Evolutionary conservation across 2,797 vertebrate genomes (phyloP).

Genomic region (Syngnathus rostellatus): DNA sequence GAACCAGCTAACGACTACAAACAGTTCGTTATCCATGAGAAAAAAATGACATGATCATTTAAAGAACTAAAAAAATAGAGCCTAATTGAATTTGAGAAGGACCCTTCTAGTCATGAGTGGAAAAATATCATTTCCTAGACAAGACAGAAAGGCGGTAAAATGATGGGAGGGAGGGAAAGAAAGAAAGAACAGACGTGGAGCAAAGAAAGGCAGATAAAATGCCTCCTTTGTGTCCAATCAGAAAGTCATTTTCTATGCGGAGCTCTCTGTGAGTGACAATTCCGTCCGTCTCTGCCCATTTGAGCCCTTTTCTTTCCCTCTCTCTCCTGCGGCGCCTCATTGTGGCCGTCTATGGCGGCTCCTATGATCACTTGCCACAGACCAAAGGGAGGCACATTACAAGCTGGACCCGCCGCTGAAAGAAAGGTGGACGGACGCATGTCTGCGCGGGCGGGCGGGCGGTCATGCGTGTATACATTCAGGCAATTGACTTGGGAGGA

Average conservation of each 20-base stretch:
- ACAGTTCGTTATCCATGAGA: not conserved
- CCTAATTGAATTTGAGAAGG: slow-evolving; percentile 68
- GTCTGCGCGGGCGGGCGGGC: not conserved
- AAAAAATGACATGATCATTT: not conserved
- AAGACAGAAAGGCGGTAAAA: slow-evolving; percentile 20
- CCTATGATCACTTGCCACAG: slow-evolving; percentile 80
- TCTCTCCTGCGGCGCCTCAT: slow-evolving; percentile 85
- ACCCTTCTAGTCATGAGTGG: slow-evolving; percentile 62
- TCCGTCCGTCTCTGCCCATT: slow-evolving; percentile 73
- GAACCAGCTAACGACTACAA: no score
- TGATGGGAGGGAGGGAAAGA: slow-evolving; percentile 26
- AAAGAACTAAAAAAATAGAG: slow-evolving; percentile 39
- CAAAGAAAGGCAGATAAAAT: slow-evolving; percentile 69
- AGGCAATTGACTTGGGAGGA: not conserved
- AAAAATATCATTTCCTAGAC: slow-evolving; percentile 75
- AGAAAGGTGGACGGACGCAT: not conserved
- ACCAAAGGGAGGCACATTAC: slow-evolving; percentile 88
- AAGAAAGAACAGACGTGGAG: slow-evolving; percentile 9
- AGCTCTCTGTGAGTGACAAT: slow-evolving; percentile 77
- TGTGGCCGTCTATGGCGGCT: slow-evolving; percentile 76
- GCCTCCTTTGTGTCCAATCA: slow-evolving; percentile 92
- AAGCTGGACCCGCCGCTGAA: slow-evolving; percentile 58
- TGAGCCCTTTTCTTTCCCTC: slow-evolving; percentile 48
- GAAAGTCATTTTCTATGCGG: slow-evolving; percentile 93
- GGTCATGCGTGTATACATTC: no score